Base-by-base conservation (phyloP, 2,888 invertebrate species). In the Marronus borbonicus region DNA sequence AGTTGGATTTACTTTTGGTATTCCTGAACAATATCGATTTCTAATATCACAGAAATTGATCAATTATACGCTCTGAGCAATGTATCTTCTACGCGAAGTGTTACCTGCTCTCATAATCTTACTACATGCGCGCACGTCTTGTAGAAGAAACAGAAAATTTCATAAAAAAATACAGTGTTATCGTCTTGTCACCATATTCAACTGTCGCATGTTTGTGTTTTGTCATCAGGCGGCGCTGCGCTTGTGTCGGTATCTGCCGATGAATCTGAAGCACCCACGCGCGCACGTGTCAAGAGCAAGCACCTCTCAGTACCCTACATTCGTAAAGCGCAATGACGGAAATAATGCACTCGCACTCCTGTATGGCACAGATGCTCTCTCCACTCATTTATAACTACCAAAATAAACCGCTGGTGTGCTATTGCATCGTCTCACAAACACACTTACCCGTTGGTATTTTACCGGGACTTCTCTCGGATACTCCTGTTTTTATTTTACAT, bases 311-410 rank as follows among this genome's bases (percentile, higher is more conserved):
- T 82, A 83, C 80, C 82, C 83, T 81, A 83, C 82, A 83, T 85
- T 83, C 83, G 83, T 82, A 83, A 79, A 78, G 83, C 82, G 84
- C 83, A 84, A 82, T 84, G 81, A 84, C 84, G 84, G 84, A 85
- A 84, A 83, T 81, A 83, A 78, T 76, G 79, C 76, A 81, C 76
- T 76, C 66, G 70, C 70, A 72, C 72, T 72, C 60, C 72, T 60
- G 44, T 64, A 72, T 24, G 66, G 72, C 75, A 65, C 79, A 76
- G 76, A 76, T 79, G 79, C 74, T 77, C 70, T 70, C 24, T 77
- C 77, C 49, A 70, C 70, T 77, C 77, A 70, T 60, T 62, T 77
- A 77, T 77, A 77, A 72, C 72, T 72, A 72, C 72, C 60, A 72
- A 72, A 77, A 77, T 77, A 77, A 77, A 77, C 69, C 72, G 28